phyloP scores from a whole-genome alignment of 2,113 vertebrate genomes.

The Charina bottae region DNA sequence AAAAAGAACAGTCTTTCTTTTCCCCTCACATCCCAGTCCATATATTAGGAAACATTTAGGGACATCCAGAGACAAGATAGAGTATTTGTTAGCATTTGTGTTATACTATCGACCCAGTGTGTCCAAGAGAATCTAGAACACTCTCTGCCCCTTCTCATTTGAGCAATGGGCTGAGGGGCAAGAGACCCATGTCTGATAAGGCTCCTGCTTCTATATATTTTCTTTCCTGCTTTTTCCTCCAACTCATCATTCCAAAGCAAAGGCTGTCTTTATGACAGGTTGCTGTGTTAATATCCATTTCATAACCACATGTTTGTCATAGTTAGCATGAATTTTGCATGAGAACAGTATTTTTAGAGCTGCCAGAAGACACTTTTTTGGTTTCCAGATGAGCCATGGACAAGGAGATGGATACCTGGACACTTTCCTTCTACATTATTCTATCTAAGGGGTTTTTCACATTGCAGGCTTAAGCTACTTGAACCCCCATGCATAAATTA shows the following conservation, averaged over 20 bases:
- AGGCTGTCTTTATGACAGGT: constrained; percentile 18
- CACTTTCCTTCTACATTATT: not conserved
- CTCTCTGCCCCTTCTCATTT: not conserved
- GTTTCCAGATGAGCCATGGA: constrained; percentile 16
- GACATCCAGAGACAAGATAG: constrained; percentile 6
- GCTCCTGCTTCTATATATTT: not conserved
- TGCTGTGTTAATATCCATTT: constrained; percentile 32
- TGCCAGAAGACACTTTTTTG: not conserved
- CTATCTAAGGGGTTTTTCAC: not conserved
- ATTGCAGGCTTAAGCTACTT: not conserved
- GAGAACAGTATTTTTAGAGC: constrained; percentile 28
- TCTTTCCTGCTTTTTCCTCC: not conserved
- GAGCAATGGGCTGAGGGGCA: not conserved
- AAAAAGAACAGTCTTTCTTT: not conserved
- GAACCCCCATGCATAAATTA: not conserved
- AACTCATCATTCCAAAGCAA: constrained; percentile 11
- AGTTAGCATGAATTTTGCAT: constrained; percentile 31
- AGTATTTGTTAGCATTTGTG: constrained; percentile 16
- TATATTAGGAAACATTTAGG: constrained; percentile 17
- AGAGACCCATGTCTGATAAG: not conserved
- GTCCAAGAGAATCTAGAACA: not conserved
- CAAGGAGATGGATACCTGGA: not conserved
- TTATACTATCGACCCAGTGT: constrained; percentile 16
- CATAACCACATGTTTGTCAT: constrained; percentile 33
- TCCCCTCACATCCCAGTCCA: not conserved